Evolutionary conservation across 1,140 invertebrate species (phyloP), one percentile per base, ranked within the genome.

Genomic region (Bombus balteatus): DNA sequence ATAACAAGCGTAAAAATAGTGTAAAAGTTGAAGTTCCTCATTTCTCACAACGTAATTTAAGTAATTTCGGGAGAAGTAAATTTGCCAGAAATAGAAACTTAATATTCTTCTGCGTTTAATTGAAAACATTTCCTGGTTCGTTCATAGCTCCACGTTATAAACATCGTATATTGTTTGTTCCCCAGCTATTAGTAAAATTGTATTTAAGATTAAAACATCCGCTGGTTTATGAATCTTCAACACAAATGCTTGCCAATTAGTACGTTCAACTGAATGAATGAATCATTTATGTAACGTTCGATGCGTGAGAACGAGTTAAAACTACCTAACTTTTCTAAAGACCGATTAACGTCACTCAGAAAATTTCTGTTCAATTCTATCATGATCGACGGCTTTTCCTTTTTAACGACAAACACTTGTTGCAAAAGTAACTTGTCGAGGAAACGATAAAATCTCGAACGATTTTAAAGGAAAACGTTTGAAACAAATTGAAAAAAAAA

Each of bases 171-270:
- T 25, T 10, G 8, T 72, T 32, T 15, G 47, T 32, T 53, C 22
- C 22, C 34, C 22, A 22, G n/a, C 37, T 57, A 34, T 47, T 37
- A 68, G 1, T 1, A 34, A 37, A 59, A 34, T 70, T 34, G 25
- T 9, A 4, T 53, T 53, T 53, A 37, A 37, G 32, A 12, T 28
- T 25, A 9, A 43, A 83, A 83, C 66, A 15, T 70, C n/a, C n/a
- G n/a, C 2, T 12, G 28, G 79, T 34, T 83, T 83, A 59, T n/a
- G 39, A 47, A 57, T 43, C 28, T n/a, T 25, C 13, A 66, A 77
- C 43, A 18, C 66, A 32, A 57, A 59, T 15, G 66, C 15, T 4
- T 62, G 74, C 47, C 75, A 84, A 72, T 84, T 84, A 72, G 68
- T 62, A n/a, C 25, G 25, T 79, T 79, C 37, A n/a, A n/a, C 59